phyloP scores from a whole-genome alignment of 92 coral and sea anemone genomes.

The Metridium senile region DNA sequence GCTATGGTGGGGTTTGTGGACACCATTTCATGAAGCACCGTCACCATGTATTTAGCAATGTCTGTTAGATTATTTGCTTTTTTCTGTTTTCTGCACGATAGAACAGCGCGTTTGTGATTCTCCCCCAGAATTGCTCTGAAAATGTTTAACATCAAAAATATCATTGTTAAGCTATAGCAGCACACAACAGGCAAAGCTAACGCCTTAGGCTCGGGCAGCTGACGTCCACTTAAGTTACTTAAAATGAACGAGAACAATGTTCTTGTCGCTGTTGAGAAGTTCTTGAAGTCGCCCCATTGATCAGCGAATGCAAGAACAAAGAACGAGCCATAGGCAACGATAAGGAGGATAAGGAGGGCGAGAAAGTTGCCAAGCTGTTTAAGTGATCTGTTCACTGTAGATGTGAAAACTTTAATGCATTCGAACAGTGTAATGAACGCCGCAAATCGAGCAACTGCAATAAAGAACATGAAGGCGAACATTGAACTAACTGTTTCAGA shows the following conservation, averaged over 20 bases:
- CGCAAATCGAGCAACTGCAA: constrained; percentile 58
- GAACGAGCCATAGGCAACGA: constrained; percentile 53
- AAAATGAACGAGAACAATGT: constrained; percentile 24
- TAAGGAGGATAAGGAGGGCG: constrained; percentile 40
- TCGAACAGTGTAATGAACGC: constrained; percentile 50
- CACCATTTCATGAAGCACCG: constrained; percentile 5
- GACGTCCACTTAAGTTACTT: constrained; percentile 31
- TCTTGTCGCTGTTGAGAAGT: constrained; percentile 33
- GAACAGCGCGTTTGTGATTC: constrained; percentile 13
- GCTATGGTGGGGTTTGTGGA: neutral
- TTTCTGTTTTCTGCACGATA: neutral
- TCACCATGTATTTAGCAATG: constrained; percentile 18
- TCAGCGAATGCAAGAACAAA: constrained; percentile 52
- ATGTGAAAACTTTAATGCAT: constrained; percentile 34
- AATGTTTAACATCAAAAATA: constrained; percentile 22
- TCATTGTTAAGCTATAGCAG: constrained; percentile 21
- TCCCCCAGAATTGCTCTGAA: constrained; percentile 35
- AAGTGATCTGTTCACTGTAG: constrained; percentile 44
- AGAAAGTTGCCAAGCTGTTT: constrained; percentile 39
- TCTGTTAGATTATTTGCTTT: neutral
- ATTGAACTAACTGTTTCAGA: constrained; percentile 41
- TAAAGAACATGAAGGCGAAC: constrained; percentile 57
- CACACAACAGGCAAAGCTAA: constrained; percentile 7
- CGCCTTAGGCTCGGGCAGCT: constrained; percentile 14
- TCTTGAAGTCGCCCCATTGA: constrained; percentile 55